Evolutionary conservation across 2,888 invertebrate species (phyloP), one percentile per base, ranked within the genome.

Genomic region (Cephonodes hylas): DNA sequence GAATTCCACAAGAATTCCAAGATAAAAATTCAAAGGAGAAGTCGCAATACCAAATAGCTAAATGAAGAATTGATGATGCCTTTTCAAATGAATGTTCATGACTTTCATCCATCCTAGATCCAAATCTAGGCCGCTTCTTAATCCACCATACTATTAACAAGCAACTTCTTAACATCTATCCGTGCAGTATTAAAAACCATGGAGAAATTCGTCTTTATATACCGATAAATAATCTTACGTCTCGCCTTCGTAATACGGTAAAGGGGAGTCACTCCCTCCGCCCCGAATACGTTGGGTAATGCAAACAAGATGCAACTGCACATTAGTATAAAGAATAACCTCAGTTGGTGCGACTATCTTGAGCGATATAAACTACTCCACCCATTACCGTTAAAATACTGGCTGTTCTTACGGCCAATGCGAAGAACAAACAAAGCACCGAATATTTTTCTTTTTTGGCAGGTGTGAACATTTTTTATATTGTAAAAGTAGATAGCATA

Each of bases 301-400:
- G 48, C 60, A 60, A 60, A 60, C 58, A 58, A 89, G 85, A 85
- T 81, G 89, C 84, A 79, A 78, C 77, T 75, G 84, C 80, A 91
- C 91, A 92, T 92, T 92, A 91, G 90, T 80, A 80, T 80, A 90
- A 91, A 89, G 91, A 90, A 89, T 89, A 91, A 90, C 91, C 91
- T 88, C 86, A 82, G 84, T 80, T 81, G 85, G 73, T 74, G 81
- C 83, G 85, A 85, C 89, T 92, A 92, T 92, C 91, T 85, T 88
- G 72, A 74, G 76, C 74, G 76, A 86, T 91, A 92, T 91, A 91
- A 92, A 92, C 90, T 90, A 91, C 84, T 71, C 75, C 69, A 80
- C 81, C 90, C 91, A 91, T 91, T 91, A 91, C 88, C 80, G 76
- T 66, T 63, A 31, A 53, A 53, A 53, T 53, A 53, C 31, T 53